A percentile compares a stretch with the other conserved stretches of the same genome.
Conservation (phyloP, 2,797 vertebrate genomes). For the Manis pentadactyla region DNA sequence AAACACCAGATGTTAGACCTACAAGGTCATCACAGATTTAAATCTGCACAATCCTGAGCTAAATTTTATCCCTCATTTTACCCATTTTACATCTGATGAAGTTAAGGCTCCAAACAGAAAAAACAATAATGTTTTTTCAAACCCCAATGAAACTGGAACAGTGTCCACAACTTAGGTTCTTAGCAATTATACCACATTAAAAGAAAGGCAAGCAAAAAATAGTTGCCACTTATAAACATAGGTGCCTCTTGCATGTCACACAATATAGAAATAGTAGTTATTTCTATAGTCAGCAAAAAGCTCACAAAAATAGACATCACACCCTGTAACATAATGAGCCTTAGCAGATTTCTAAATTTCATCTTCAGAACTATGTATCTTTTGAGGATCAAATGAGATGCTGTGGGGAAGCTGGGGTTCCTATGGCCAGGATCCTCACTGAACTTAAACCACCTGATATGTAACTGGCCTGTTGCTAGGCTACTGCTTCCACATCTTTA, state of each 20-base stretch:
- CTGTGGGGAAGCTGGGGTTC: neutral
- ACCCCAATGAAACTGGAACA: neutral
- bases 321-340: neutral
- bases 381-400: neutral
- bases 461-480: too few species aligned
- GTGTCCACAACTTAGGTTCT: neutral
- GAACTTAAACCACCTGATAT: too few species aligned
- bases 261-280: neutral
- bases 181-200: neutral
- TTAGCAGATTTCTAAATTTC: slow-evolving; percentile 7
- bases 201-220: neutral
- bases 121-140: neutral
- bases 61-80: neutral
- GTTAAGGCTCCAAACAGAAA: neutral
- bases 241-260: neutral
- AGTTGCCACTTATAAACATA: neutral
- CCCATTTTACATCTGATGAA: neutral
- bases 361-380: neutral
- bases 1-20: neutral
- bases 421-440: too few species aligned
- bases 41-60: neutral
- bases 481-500: too few species aligned
- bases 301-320: neutral
- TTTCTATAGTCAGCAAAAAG: neutral
- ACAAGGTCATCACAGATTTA: neutral